Percentiles rank a stretch among this genome's conserved stretches.
These are phyloP conservation scores for Linnaemya vulpina DNA, from an alignment of 2,888 invertebrate species.

Conservation along the genomic window DNA sequence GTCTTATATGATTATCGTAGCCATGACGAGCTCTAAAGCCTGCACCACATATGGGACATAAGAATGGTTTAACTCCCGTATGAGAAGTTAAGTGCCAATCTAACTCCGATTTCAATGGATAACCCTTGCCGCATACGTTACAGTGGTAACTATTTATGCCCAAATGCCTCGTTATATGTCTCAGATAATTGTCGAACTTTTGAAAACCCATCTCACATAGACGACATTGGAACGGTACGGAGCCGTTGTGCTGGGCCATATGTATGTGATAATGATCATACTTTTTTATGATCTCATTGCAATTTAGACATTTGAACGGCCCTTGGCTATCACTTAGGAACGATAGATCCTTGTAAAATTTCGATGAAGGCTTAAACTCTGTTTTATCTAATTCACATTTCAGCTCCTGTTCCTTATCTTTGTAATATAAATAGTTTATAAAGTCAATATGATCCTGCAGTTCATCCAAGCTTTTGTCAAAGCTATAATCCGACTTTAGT, in stretches of 20 bases:
- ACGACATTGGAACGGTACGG: slow-evolving; percentile 59
- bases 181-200: slow-evolving; percentile 55
- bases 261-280: slow-evolving; percentile 63
- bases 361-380: slow-evolving; percentile 49
- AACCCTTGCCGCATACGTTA: slow-evolving; percentile 63
- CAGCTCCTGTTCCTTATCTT: slow-evolving; percentile 61
- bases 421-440: slow-evolving; percentile 48
- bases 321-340: slow-evolving; percentile 65
- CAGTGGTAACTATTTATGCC: slow-evolving; percentile 63
- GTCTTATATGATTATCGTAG: slow-evolving; percentile 66
- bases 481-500: slow-evolving; percentile 45
- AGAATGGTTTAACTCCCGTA: slow-evolving; percentile 73
- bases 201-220: slow-evolving; percentile 64
- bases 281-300: slow-evolving; percentile 58
- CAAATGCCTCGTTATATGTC: slow-evolving; percentile 63
- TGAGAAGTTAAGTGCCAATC: slow-evolving; percentile 70
- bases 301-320: slow-evolving; percentile 60
- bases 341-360: slow-evolving; percentile 40
- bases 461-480: slow-evolving; percentile 43
- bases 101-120: slow-evolving; percentile 55
- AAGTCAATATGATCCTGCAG: slow-evolving; percentile 59
- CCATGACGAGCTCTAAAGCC: slow-evolving; percentile 75
- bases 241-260: slow-evolving; percentile 53
- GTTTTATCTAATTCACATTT: slow-evolving; percentile 59
- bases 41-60: slow-evolving; percentile 74